These are phyloP conservation scores for Tupiocoris notatus DNA, from an alignment of 2,888 invertebrate species.

Conservation along the genomic window DNA sequence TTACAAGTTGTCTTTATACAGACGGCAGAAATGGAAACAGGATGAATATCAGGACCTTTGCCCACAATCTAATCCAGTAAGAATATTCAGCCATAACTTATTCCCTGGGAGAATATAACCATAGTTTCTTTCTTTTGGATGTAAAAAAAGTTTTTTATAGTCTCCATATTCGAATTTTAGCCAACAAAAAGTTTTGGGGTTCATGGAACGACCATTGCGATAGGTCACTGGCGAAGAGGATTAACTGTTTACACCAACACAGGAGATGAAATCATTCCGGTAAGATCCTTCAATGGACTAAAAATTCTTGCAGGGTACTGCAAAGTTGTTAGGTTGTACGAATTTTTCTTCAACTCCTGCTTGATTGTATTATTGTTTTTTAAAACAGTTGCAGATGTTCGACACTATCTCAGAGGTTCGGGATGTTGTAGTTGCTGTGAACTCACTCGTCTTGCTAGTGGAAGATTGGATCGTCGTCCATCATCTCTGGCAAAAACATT, in stretches of 20 bases:
- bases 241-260: conserved; percentile 18
- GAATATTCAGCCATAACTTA: background rate
- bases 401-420: background rate
- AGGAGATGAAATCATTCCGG: conserved; percentile 11
- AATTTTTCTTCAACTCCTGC: too few species aligned
- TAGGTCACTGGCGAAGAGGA: conserved; percentile 10
- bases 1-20: background rate
- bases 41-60: conserved; percentile 14
- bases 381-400: conserved; percentile 12
- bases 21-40: conserved; percentile 17
- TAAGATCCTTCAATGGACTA: conserved; percentile 2
- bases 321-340: background rate
- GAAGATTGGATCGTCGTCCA: conserved; percentile 18
- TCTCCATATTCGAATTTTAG: background rate
- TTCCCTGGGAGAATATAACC: too few species aligned
- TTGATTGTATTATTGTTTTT: too few species aligned
- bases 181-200: conserved; percentile 17
- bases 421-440: conserved; percentile 19
- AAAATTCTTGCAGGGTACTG: background rate
- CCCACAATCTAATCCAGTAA: background rate
- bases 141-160: too few species aligned
- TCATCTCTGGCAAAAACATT: background rate
- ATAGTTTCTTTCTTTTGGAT: too few species aligned
- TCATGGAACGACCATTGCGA: conserved; percentile 27
- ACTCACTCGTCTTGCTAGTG: conserved; percentile 22